Conservation (phyloP, 2,113 vertebrate genomes). For the Coryphaenoides rupestris region DNA sequence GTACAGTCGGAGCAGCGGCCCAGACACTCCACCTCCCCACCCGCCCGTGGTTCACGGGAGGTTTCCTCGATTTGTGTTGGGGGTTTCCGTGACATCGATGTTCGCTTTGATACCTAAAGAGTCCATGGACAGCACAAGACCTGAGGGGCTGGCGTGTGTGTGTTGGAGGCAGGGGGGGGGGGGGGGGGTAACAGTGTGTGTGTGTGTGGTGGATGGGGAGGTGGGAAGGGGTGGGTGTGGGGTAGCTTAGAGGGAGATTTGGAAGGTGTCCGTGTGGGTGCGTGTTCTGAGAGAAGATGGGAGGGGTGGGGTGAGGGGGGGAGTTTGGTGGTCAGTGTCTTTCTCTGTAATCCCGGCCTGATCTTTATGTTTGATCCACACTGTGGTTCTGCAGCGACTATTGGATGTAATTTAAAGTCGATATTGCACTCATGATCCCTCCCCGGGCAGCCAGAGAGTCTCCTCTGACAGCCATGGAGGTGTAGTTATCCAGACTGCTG, state of each 20-base stretch:
- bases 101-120: constrained; percentile 22
- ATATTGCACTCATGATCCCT: constrained; percentile 75
- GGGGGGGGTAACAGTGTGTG: no score
- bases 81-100: constrained; percentile 41
- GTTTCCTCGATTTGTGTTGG: constrained; percentile 31
- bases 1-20: no score
- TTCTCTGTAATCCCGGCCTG: constrained; percentile 75
- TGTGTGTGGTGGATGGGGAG: constrained; percentile 2
- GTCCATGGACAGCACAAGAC: no score
- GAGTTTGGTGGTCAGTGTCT: constrained; percentile 72
- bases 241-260: constrained; percentile 37
- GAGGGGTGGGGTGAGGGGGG: constrained; percentile 37
- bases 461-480: constrained; percentile 43
- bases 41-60: no score
- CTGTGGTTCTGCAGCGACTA: constrained; percentile 74
- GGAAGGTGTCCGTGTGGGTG: constrained; percentile 47
- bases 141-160: no score
- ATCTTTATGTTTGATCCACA: constrained; percentile 78
- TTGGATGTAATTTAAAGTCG: constrained; percentile 76
- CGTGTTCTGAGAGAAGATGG: constrained; percentile 29
- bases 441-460: constrained; percentile 57
- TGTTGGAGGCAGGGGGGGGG: no score
- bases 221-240: no score
- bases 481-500: constrained; percentile 48
- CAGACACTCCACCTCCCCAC: no score